Percentiles rank a stretch among this genome's conserved stretches.
Conservation (phyloP, 2,888 invertebrate genomes). For the Drosophila kuntzei region DNA sequence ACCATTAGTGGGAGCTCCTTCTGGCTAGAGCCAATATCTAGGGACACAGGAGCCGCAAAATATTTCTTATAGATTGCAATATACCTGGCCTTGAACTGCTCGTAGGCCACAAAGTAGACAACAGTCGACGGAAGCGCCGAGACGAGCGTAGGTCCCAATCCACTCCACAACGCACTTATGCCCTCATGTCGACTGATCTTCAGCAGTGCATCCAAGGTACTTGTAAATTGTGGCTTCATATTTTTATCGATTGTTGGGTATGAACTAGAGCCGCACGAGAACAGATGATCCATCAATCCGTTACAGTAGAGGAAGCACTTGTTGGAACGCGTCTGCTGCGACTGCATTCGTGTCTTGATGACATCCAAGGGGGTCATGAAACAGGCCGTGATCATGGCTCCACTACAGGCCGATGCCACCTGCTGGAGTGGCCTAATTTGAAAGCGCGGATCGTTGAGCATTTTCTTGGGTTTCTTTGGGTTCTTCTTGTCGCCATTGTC, state of each 20-base stretch:
- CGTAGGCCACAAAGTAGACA: slow-evolving; percentile 99
- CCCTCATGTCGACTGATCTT: slow-evolving; percentile 97
- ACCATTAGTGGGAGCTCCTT: slow-evolving; percentile 89
- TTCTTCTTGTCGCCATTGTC: neutral
- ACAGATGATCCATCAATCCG: slow-evolving; percentile 99
- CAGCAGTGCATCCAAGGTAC: slow-evolving; percentile 95
- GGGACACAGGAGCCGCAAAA: slow-evolving; percentile 5
- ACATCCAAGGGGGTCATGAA: slow-evolving; percentile 99
- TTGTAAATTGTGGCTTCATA: slow-evolving; percentile 89
- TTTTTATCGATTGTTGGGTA: slow-evolving; percentile 12
- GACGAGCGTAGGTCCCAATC: slow-evolving; percentile 97
- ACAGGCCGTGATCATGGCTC: slow-evolving; percentile 94
- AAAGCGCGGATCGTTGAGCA: slow-evolving; percentile 90
- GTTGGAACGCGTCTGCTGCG: slow-evolving; percentile 94
- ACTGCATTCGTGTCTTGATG: slow-evolving; percentile 98
- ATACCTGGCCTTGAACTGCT: slow-evolving; percentile 91
- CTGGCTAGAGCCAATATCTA: neutral
- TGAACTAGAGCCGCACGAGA: slow-evolving; percentile 89
- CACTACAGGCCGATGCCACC: slow-evolving; percentile 87
- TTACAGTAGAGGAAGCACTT: slow-evolving; percentile 98
- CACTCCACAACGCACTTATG: slow-evolving; percentile 96
- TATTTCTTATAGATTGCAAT: slow-evolving; percentile 82
- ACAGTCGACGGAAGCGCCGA: slow-evolving; percentile 98
- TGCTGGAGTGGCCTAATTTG: slow-evolving; percentile 86
- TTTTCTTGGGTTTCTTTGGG: slow-evolving; percentile 17